Evolutionary conservation across 2,888 invertebrate genomes (phyloP), one percentile per base, ranked within the genome.

Genomic region (Desoria tigrina): DNA sequence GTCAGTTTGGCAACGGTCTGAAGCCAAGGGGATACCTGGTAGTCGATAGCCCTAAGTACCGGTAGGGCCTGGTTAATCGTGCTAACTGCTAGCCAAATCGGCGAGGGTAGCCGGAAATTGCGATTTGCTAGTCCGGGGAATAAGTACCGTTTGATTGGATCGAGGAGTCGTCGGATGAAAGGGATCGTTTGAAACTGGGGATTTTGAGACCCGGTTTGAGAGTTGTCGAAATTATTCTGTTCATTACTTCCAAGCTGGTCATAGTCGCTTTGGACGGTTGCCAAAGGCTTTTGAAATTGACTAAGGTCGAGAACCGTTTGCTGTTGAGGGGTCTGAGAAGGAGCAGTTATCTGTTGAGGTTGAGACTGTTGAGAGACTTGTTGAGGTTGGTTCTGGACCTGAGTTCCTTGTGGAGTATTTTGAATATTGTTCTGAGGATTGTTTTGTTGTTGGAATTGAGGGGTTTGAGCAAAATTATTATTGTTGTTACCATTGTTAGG

Each of bases 11-110:
- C 53, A 16, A 68, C 16, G 7, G 54, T 61, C 0, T 63, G 51
- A 27, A 71, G 32, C 32, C 67, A 21, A 1, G 71, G 71, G 11
- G 61, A 14, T 18, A 68, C 27, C 23, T 71, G 71, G 14, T 66
- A 63, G 39, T 71, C 71, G 42, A 71, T 49, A 27, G 66, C 59
- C 26, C 71, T 53, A 37, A 71, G 18, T 0, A 71, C 61, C 2
- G 71, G 71, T 6, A 71, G 26, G 2, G 68, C 27, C 4, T 26
- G 61, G 14, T 64, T 63, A 3, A 68, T 42, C 4, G 62, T 45
- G 14, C 50, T 18, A 9, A 65, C 68, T n/a, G 59, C 45, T 7
- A 68, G 21, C 37, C 49, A 65, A 37, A 68, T 23, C 11, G 68
- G 68, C 1, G 65, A 65, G 18, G 68, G 68, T 14, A 68, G 23